These are phyloP conservation scores for Chauna torquata DNA, from an alignment of 2,113 vertebrate species.

Conservation along the genomic window DNA sequence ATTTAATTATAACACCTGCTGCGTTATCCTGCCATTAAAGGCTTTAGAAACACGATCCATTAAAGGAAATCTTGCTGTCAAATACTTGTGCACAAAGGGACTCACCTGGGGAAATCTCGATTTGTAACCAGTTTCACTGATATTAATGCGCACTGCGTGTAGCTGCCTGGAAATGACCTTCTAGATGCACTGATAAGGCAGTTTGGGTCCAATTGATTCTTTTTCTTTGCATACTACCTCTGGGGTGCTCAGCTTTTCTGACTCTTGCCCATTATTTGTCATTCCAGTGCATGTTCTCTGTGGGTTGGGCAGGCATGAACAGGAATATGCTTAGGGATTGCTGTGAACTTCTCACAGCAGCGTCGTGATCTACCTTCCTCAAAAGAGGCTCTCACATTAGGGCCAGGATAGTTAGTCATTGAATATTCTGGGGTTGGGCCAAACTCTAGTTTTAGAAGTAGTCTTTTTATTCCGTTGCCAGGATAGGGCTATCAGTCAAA, in stretches of 20 bases:
- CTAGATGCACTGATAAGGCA: background rate
- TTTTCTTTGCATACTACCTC: background rate
- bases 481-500: conserved; percentile 16
- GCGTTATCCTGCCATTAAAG: background rate
- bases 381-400: background rate
- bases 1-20: conserved; percentile 33
- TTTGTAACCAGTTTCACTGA: background rate
- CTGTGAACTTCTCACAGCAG: background rate
- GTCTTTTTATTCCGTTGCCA: conserved; percentile 31
- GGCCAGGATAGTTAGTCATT: conserved; percentile 11
- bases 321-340: background rate
- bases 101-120: background rate
- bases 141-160: background rate
- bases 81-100: background rate
- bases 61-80: conserved; percentile 1
- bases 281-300: background rate
- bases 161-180: background rate
- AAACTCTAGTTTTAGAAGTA: background rate
- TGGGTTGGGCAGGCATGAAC: background rate
- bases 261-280: background rate
- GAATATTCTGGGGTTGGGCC: conserved; percentile 12
- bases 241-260: background rate
- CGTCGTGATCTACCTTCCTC: background rate
- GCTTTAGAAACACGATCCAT: conserved; percentile 5
- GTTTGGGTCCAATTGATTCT: background rate